Conservation (phyloP, 2,888 invertebrate species). For the Troides helena region DNA sequence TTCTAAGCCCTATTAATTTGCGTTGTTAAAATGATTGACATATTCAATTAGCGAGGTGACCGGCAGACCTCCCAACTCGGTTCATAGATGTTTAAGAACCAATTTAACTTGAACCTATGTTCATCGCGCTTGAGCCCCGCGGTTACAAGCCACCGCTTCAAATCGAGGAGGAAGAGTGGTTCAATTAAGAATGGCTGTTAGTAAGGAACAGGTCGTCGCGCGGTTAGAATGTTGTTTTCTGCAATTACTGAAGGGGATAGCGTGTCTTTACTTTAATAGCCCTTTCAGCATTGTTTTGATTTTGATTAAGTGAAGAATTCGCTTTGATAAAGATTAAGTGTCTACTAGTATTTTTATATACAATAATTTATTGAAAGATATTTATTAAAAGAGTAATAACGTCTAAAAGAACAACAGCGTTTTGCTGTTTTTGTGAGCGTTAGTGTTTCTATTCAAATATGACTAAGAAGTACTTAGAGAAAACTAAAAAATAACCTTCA, state of each 20-base stretch:
- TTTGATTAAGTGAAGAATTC: constrained; percentile 42
- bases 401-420: too few species aligned
- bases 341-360: too few species aligned
- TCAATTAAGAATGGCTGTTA: constrained; percentile 45
- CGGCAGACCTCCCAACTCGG: constrained; percentile 79
- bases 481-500: too few species aligned
- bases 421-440: too few species aligned
- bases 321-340: constrained; percentile 34
- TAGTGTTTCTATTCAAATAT: too few species aligned
- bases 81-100: constrained; percentile 61
- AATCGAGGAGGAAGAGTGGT: constrained; percentile 36
- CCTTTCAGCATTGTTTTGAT: constrained; percentile 61
- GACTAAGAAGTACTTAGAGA: too few species aligned
- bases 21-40: constrained; percentile 90
- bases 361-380: too few species aligned
- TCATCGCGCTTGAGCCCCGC: constrained; percentile 28
- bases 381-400: too few species aligned
- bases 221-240: constrained; percentile 74
- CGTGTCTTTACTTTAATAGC: constrained; percentile 71
- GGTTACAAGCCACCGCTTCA: constrained; percentile 2
- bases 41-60: constrained; percentile 87
- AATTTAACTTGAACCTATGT: constrained; percentile 43
- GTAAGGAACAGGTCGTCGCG: constrained; percentile 62
- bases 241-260: constrained; percentile 67
- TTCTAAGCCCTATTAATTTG: constrained; percentile 78